Base-by-base conservation (phyloP, 2,888 invertebrate species). In the Chymomyza fuscimana region DNA sequence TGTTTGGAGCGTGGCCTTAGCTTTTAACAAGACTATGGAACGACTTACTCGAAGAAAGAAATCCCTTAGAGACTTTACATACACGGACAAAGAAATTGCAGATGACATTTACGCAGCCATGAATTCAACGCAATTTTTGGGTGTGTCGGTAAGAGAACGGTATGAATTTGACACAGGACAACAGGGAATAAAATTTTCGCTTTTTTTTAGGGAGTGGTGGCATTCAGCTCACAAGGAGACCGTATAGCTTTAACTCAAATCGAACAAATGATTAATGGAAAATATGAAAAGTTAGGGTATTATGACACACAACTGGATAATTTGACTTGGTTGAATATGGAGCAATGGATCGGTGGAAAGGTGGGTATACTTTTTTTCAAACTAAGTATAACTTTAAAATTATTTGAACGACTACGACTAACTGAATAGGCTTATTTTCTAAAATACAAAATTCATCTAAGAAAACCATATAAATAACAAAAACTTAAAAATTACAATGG, bases 141-240 rank as follows among this genome's bases (percentile, higher is more conserved):
- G 99, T 76, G 97, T 99, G 76, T 99, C 99, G 90, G 99, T 99
- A 93, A 94, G 96, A 94, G 67, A 15, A 19, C 52, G 65, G 19
- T 54, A 15, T 5, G 9, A 15, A 52, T 29, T 9, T n/a, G 12
- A 0, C 0, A 5, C 19, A 5, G 2, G n/a, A 3, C 52, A 25
- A 12, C 5, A 22, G 10, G 19, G 36, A 2, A 25, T n/a, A 2
- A 25, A 36, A 40, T 15, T 58, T 59, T 32, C 46, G 32, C 2
- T 68, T 6, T 29, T 1, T 90, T 92, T 16, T 92, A 99, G 99
- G 99, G 99, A 61, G 94, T 96, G 88, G 99, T 99, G 74, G 99
- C 98, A 51, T 99, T 99, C 93, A 98, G 98, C 82, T 98, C 98
- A 9, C 97, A 97, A 93, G 99, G 99, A 82, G 99, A 99, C 93